Evolutionary conservation across 2,113 vertebrate genomes (phyloP), one percentile per base, ranked within the genome.

Genomic region (Scomber scombrus): DNA sequence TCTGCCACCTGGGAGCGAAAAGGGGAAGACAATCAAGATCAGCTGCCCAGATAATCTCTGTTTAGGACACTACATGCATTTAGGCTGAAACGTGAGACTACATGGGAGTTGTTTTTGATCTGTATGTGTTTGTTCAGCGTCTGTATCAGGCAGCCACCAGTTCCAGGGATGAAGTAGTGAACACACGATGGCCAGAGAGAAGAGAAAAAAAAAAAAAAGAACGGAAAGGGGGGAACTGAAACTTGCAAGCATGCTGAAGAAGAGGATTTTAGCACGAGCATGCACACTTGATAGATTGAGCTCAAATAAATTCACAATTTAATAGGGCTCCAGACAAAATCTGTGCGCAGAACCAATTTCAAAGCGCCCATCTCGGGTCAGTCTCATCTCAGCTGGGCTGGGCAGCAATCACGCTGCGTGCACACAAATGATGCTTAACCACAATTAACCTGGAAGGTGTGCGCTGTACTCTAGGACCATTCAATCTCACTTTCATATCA

Each of bases 11-110:
- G 86, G 90, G 85, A 93, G 91, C 65, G 55, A 84, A 80, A 84
- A 73, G 51, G 81, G 82, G 89, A 91, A 93, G 86, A 93, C 92
- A 93, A 93, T 91, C 91, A 87, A 90, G 93, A 94, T 94, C 61
- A 88, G 84, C 78, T 1, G 67, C 55, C 43, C 83, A 89, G 94
- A 93, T 95, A 92, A 93, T 91, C 89, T 90, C 77, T 85, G 93
- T 88, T 92, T 93, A 84, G 87, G 89, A 92, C 88, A 90, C 87
- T 78, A 87, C 89, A 85, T 73, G 84, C 85, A 74, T 91, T 90
- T 87, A 89, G 90, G 75, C 85, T 91, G 92, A 92, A 93, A 93
- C 50, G 82, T 78, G 87, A 93, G 84, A 92, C 91, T 72, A 49
- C 63, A 81, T 10, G 23, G 85, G 80, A 91, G 91, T 81, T 87